Evolutionary conservation across 2,888 invertebrate species (phyloP), one percentile per base, ranked within the genome.

Genomic region (Lithophane leautieri): DNA sequence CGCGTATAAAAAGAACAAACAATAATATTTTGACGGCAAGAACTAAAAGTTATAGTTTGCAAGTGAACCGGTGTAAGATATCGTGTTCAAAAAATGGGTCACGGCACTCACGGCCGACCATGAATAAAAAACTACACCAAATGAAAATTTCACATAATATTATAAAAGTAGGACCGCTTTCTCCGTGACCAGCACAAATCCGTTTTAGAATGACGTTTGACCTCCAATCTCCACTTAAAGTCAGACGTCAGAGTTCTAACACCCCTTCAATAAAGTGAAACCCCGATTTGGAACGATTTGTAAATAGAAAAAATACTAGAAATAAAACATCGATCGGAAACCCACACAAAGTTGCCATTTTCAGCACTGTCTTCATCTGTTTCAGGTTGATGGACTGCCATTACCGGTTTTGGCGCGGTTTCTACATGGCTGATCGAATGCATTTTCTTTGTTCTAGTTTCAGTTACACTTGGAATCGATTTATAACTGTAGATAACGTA

Each of bases 11-110:
- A 78, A 73, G 74, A 71, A 58, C 61, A 83, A 81, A 80, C 77
- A 79, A 77, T 42, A 77, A 74, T 82, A 79, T 78, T 82, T 66
- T 84, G 78, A 81, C 72, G 63, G 67, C 61, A 52, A 28, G 1
- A 72, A 76, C 61, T 73, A 76, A 76, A 74, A 75, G 56, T 62
- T 22, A 34, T 68, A 66, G 73, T 60, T 74, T 65, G 25, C n/a
- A 61, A 52, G 63, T 65, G 54, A 68, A 65, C 52, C 56, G 19
- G 52, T 76, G 52, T 16, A 52, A 62, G 73, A 47, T 81, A 81
- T 81, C 73, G 70, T 67, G 73, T 56, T 54, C 19, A 14, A 40
- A 69, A 81, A 67, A 58, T 73, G 56, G 81, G 72, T 72, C 81
- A 72, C 12, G 69, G 77, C 42, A 81, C 69, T 72, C 81, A 72